These are phyloP conservation scores for Halotydeus destructor DNA, from an alignment of 1,140 invertebrate species.

Conservation along the genomic window DNA sequence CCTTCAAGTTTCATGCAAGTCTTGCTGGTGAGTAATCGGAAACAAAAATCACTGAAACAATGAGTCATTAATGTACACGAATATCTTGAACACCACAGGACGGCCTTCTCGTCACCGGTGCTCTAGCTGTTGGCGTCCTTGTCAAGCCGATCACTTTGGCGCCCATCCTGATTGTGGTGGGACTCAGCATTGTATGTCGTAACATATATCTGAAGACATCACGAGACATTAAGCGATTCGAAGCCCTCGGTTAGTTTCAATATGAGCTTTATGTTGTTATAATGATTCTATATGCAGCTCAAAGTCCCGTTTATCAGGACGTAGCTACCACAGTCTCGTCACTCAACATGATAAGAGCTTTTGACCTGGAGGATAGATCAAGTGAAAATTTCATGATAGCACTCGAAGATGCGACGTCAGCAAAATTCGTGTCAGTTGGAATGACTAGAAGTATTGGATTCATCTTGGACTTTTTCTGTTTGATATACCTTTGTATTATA, in stretches of 20 bases:
- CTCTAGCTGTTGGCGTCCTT: not conserved
- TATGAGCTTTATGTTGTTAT: not conserved
- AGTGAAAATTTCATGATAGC: constrained; percentile 33
- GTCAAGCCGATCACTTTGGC: not conserved
- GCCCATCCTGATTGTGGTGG: not conserved
- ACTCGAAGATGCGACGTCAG: constrained; percentile 20
- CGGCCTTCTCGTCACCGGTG: not conserved
- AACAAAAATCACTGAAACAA: constrained; percentile 34
- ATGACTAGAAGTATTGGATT: constrained; percentile 60
- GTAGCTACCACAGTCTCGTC: constrained; percentile 28
- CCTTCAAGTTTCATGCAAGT: constrained; percentile 47
- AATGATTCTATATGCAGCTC: not conserved
- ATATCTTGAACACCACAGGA: not conserved
- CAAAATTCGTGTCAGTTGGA: constrained; percentile 46
- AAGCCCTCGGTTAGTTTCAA: too few species aligned
- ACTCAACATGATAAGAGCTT: constrained; percentile 28
- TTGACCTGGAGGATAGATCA: constrained; percentile 32
- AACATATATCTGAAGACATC: not conserved
- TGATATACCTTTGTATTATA: constrained; percentile 37
- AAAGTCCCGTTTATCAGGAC: constrained; percentile 28
- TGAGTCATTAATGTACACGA: not conserved
- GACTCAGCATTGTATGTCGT: constrained; percentile 16
- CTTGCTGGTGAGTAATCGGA: constrained; percentile 24
- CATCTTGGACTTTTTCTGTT: constrained; percentile 50
- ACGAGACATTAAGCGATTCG: too few species aligned